phyloP scores from a whole-genome alignment of 1,140 invertebrate species.

The Anastrepha ludens region DNA sequence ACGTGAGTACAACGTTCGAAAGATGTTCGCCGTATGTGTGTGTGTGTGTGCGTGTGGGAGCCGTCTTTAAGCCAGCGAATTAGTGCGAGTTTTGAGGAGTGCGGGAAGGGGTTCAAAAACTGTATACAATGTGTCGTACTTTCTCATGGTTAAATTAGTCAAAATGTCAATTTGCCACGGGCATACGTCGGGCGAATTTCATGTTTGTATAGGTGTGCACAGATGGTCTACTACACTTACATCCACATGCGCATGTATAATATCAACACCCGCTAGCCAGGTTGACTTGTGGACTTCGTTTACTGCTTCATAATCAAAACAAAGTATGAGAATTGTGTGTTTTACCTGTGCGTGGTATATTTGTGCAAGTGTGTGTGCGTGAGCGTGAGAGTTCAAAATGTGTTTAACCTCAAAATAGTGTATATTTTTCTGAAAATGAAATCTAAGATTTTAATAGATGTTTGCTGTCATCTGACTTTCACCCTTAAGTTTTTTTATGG shows the following conservation, averaged over 20 bases:
- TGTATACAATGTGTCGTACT: constrained; percentile 12
- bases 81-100: not conserved
- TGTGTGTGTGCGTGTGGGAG: no score
- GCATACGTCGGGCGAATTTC: constrained; percentile 51
- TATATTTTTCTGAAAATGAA: not conserved
- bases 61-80: no score
- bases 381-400: no score
- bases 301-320: not conserved
- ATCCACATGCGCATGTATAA: no score
- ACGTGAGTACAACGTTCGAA: no score
- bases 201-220: not conserved
- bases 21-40: no score
- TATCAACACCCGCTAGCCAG: no score
- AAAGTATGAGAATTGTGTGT: not conserved
- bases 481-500: not conserved
- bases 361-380: not conserved
- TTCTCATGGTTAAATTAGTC: constrained; percentile 68
- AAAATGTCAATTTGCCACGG: constrained; percentile 72
- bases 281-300: not conserved
- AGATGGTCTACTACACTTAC: no score
- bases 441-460: not conserved
- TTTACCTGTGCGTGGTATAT: not conserved
- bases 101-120: not conserved
- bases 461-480: not conserved
- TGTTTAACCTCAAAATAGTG: no score